These are phyloP conservation scores for Tribolium madens DNA, from an alignment of 1,140 invertebrate species.

Conservation along the genomic window DNA sequence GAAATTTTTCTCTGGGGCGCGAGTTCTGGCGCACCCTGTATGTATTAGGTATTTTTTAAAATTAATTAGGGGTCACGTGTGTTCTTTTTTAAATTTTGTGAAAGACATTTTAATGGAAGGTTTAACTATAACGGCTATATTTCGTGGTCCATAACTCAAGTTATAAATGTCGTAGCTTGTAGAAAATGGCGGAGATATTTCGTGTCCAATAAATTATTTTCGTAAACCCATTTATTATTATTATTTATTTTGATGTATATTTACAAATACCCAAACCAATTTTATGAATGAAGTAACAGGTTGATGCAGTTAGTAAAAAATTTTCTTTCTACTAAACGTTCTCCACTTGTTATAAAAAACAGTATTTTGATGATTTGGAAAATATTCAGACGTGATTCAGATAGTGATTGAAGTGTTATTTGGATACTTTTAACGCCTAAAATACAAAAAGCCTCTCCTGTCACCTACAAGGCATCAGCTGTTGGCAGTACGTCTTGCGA, in stretches of 20 bases:
- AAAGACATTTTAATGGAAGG: background rate
- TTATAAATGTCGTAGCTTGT: slow-evolving; percentile 20
- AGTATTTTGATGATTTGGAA: no score
- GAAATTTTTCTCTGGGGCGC: no score
- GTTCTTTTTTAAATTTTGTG: background rate
- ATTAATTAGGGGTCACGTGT: no score
- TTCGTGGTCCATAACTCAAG: background rate
- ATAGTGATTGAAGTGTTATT: slow-evolving; percentile 23
- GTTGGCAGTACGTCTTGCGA: slow-evolving; percentile 48
- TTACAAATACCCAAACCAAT: slow-evolving; percentile 4
- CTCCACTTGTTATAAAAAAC: no score
- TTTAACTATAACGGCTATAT: background rate
- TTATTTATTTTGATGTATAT: slow-evolving; percentile 29
- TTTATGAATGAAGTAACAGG: slow-evolving; percentile 28
- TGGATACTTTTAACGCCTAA: slow-evolving; percentile 39
- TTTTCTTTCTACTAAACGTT: background rate
- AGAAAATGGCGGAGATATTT: slow-evolving; percentile 11
- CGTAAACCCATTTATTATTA: slow-evolving; percentile 14
- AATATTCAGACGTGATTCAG: slow-evolving; percentile 13
- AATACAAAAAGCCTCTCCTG: slow-evolving; percentile 42
- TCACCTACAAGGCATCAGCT: slow-evolving; percentile 35
- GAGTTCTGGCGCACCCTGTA: no score
- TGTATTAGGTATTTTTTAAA: no score
- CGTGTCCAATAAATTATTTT: slow-evolving; percentile 21
- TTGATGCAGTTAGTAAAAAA: slow-evolving; percentile 5